phyloP scores from a whole-genome alignment of 2,888 invertebrate species.

The Torymus aiolomorphi region DNA sequence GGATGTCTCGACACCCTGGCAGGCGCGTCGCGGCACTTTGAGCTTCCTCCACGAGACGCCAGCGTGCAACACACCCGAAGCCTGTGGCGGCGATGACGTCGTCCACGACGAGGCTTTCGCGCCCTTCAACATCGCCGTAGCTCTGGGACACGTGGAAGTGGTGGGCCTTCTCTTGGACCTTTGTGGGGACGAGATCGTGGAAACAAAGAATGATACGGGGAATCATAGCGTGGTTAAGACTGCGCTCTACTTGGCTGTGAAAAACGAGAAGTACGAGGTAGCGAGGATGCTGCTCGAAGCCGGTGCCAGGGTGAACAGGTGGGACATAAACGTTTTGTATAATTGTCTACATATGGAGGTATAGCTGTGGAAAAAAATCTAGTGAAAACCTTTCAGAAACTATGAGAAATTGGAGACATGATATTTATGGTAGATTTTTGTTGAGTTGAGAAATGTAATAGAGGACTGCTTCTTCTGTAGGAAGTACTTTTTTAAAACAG shows the following conservation, averaged over 20 bases:
- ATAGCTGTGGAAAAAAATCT: too few species aligned
- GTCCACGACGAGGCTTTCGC: constrained; percentile 24
- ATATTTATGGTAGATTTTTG: too few species aligned
- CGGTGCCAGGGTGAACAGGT: constrained; percentile 41
- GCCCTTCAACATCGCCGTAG: constrained; percentile 16
- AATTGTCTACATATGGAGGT: too few species aligned
- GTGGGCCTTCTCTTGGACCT: constrained; percentile 23
- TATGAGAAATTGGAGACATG: too few species aligned
- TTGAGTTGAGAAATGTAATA: too few species aligned
- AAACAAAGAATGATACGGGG: constrained; percentile 25
- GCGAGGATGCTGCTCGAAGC: constrained; percentile 31
- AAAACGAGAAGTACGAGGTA: constrained; percentile 11
- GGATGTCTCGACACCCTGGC: background rate
- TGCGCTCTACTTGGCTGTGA: constrained; percentile 39
- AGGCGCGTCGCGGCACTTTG: constrained; percentile 4
- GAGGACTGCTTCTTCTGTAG: too few species aligned
- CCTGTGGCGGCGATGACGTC: background rate
- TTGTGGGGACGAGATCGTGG: constrained; percentile 4
- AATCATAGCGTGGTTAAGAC: constrained; percentile 23
- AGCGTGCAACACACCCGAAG: constrained; percentile 19
- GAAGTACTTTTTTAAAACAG: too few species aligned
- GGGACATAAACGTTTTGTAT: too few species aligned
- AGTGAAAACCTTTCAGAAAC: too few species aligned
- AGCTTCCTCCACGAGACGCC: constrained; percentile 20
- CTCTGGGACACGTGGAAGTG: constrained; percentile 39